A percentile compares a stretch with the other conserved stretches of the same genome.
Evolutionary conservation across 2,888 invertebrate genomes (phyloP).

Genomic region (Pyrochroa serraticornis): DNA sequence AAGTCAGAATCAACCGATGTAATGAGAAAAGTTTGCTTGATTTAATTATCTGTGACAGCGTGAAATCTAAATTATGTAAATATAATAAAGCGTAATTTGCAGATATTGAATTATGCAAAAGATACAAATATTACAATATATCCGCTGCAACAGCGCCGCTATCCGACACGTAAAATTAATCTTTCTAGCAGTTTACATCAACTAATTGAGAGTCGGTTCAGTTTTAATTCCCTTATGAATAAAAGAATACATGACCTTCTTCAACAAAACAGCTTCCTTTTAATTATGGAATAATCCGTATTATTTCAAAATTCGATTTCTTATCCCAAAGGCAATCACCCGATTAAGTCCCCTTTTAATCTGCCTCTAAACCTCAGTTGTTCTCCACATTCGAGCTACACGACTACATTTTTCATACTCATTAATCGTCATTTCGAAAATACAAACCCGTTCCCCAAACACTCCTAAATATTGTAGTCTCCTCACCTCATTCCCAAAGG

Average conservation of each 20-base stretch:
- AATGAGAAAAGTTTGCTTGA: constrained; percentile 49
- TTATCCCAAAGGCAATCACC: constrained; percentile 14
- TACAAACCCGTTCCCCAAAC: not conserved
- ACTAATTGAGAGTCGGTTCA: constrained; percentile 28
- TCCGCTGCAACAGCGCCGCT: constrained; percentile 16
- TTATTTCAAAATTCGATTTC: constrained; percentile 26
- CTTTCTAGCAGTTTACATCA: constrained; percentile 20
- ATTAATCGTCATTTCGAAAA: constrained; percentile 3
- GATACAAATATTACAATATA: constrained; percentile 35
- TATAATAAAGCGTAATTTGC: constrained; percentile 46
- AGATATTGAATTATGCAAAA: constrained; percentile 47
- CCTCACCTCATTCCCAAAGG: not conserved
- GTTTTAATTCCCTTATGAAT: constrained; percentile 26
- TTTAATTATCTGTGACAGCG: constrained; percentile 49
- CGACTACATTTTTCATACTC: constrained; percentile 6
- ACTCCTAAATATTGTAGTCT: not conserved
- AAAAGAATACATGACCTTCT: constrained; percentile 28
- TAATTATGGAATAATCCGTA: constrained; percentile 25
- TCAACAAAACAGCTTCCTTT: constrained; percentile 19
- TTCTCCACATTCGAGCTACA: not conserved
- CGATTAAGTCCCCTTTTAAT: constrained; percentile 18
- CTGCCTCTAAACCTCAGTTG: constrained; percentile 1
- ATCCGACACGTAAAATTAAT: constrained; percentile 25
- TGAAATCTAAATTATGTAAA: constrained; percentile 49
- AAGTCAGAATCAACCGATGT: constrained; percentile 39